Base-by-base conservation (phyloP, 2,888 invertebrate species). In the Therioaphis trifolii region DNA sequence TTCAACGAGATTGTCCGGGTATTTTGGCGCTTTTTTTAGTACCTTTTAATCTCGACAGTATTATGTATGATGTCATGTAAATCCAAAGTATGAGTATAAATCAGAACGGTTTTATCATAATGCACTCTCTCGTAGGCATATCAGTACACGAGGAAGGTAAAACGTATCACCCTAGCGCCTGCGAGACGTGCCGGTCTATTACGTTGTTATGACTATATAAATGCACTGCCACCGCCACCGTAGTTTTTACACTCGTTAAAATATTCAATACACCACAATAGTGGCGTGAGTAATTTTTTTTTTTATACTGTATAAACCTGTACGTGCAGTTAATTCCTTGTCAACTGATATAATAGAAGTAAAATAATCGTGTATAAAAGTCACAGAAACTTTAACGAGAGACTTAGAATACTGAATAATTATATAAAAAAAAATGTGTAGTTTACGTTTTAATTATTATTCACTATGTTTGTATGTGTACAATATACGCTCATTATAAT, bases 381-480 rank as follows among this genome's bases (percentile, higher is more conserved):
- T 58, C 11, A 58, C 58, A 58, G 58, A 58, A 58, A 58, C 58
- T 58, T 58, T 58, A 58, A 58, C 58, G 58, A 58, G 58, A 21
- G 58, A 58, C 58, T 58, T 58, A 58, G 4, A 58, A 58, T 58
- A 21, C 24, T 24, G 55, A 9, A 58, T 9, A 58, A 58, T 58
- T 24, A 58, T 21, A 58, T 21, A 24, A 55, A 55, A 35, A 55
- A 35, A 2, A 55, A 21, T n/a, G 9, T 55, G 0, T 9, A 11
- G 11, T 11, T 55, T 55, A 21, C 55, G 24, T 55, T 55, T 55
- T 55, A 55, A 55, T 24, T 1, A 52, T n/a, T n/a, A n/a, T n/a
- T 5, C 35, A 52, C 7, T n/a, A 52, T 52, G 4, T 52, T 35
- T 52, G 52, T 7, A n/a, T 52, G 2, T 4, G n/a, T 4, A 46